A percentile compares a stretch with the other conserved stretches of the same genome.
Evolutionary conservation across 2,113 vertebrate genomes (phyloP).

Genomic region (Lepus timidus): DNA sequence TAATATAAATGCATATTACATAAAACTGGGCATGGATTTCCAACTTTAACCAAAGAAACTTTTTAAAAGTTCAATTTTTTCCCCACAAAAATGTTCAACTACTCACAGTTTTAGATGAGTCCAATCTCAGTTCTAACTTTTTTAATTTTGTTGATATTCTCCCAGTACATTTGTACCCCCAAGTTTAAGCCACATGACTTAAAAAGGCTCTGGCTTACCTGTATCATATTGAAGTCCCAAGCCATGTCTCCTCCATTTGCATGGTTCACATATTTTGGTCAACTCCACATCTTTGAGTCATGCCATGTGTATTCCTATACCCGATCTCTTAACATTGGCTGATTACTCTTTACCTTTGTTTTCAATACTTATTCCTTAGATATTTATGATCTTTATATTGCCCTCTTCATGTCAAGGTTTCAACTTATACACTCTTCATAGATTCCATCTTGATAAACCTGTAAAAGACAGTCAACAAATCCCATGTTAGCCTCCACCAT

Average conservation of each 20-base stretch:
- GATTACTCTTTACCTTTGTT: neutral
- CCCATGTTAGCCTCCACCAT: neutral
- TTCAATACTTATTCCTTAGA: neutral
- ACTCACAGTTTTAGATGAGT: neutral
- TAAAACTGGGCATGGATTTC: no score
- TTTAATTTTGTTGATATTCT: neutral
- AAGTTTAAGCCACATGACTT: neutral
- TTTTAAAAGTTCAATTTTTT: no score
- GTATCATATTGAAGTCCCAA: fast-evolving
- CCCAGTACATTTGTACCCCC: neutral
- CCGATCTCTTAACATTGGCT: neutral
- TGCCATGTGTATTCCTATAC: neutral
- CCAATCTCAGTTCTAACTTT: neutral
- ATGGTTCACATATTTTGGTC: neutral
- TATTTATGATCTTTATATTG: neutral
- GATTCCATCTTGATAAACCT: neutral
- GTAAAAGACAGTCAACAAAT: neutral
- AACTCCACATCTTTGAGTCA: neutral
- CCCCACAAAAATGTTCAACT: no score
- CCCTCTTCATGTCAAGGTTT: neutral
- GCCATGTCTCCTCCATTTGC: neutral
- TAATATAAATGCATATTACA: no score
- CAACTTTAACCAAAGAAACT: no score
- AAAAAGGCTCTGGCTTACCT: neutral
- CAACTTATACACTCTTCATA: neutral